Percentiles rank a stretch among this genome's conserved stretches.
Evolutionary conservation across 2,113 vertebrate genomes (phyloP).

Genomic region (Pandion haliaetus): DNA sequence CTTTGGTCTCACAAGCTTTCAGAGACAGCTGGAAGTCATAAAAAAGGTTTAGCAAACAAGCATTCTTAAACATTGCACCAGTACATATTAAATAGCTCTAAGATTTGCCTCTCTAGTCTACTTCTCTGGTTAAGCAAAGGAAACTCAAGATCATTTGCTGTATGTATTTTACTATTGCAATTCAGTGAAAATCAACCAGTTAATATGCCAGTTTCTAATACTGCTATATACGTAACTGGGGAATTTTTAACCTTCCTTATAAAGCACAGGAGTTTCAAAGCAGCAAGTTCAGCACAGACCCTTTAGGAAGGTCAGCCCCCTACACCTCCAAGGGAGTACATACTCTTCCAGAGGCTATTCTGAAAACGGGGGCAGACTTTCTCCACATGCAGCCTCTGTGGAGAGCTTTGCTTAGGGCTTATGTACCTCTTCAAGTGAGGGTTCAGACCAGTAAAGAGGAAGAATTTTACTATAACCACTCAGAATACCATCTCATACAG

Average conservation of each 20-base stretch:
- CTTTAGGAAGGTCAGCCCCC: neutral
- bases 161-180: neutral
- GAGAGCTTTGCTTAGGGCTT: neutral
- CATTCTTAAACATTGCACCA: neutral
- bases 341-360: neutral
- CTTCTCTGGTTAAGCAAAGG: neutral
- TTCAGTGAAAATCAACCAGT: neutral
- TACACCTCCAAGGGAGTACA: neutral
- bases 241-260: neutral
- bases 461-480: neutral
- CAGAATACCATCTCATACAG: neutral
- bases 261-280: neutral
- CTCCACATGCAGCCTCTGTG: neutral
- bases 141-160: neutral
- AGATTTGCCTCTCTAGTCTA: neutral
- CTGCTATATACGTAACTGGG: neutral
- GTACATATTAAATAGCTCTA: neutral
- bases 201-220: neutral
- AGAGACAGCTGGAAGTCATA: neutral
- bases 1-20: neutral
- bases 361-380: neutral
- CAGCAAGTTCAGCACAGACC: neutral
- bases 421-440: neutral
- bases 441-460: neutral
- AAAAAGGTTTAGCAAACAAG: neutral